These are phyloP conservation scores for Phyto melanocephala DNA, from an alignment of 2,888 invertebrate species.

Conservation along the genomic window DNA sequence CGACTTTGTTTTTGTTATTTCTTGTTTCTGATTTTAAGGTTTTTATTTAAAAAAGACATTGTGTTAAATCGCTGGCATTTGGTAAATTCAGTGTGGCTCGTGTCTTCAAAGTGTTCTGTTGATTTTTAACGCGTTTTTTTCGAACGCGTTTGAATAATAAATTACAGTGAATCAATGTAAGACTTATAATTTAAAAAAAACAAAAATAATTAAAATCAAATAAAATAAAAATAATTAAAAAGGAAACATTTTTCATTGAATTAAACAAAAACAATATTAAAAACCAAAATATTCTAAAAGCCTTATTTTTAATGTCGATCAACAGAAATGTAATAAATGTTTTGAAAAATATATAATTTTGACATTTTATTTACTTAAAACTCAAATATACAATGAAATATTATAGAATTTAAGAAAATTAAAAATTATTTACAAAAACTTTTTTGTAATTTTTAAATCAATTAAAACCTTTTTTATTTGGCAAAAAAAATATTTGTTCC, in stretches of 20 bases:
- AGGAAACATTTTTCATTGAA: neutral
- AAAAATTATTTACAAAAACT: no score
- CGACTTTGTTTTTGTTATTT: slow-evolving; percentile 30
- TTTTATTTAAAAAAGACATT: slow-evolving; percentile 69
- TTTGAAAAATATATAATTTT: no score
- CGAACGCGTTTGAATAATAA: neutral
- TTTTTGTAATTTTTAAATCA: no score
- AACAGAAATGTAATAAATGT: neutral
- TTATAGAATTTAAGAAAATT: no score
- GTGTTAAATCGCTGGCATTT: slow-evolving; percentile 74
- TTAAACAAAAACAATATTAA: slow-evolving; percentile 1
- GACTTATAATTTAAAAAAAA: neutral
- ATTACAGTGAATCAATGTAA: slow-evolving; percentile 37
- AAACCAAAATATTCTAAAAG: slow-evolving; percentile 1
- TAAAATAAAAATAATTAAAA: neutral
- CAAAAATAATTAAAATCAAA: neutral
- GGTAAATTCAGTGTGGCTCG: slow-evolving; percentile 78
- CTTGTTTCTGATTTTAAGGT: slow-evolving; percentile 18
- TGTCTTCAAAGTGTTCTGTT: slow-evolving; percentile 79
- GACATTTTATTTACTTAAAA: no score
- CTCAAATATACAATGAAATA: no score
- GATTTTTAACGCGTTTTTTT: slow-evolving; percentile 66
- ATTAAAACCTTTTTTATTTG: no score
- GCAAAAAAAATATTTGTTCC: no score
- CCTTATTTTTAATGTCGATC: neutral